Percentiles rank a stretch among this genome's conserved stretches.
Evolutionary conservation across 2,888 invertebrate genomes (phyloP).

Genomic region (Cremastinae sp.): DNA sequence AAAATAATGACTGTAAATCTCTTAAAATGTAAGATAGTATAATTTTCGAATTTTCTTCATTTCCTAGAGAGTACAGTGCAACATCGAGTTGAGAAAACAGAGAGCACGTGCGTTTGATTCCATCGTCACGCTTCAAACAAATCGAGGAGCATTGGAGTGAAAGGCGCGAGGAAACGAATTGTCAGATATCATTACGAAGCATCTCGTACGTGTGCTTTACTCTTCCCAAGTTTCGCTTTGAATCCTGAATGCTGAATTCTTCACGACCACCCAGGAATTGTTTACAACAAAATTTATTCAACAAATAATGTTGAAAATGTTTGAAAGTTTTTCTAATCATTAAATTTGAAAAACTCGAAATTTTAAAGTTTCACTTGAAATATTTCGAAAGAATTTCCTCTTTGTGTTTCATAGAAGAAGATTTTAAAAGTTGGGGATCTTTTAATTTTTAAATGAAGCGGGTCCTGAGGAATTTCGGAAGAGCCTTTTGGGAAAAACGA

Average conservation of each 20-base stretch:
- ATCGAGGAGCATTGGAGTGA: slow-evolving; percentile 47
- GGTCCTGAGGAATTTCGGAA: not conserved
- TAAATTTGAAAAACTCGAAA: too few relatives aligned
- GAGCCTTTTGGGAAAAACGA: slow-evolving; percentile 23
- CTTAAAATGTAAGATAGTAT: too few relatives aligned
- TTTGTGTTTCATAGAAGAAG: slow-evolving; percentile 3
- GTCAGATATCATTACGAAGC: slow-evolving; percentile 45
- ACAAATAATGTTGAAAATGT: too few relatives aligned
- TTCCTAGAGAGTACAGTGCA: too few relatives aligned
- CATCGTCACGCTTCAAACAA: slow-evolving; percentile 36
- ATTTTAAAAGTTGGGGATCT: slow-evolving; percentile 21
- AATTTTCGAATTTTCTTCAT: not conserved
- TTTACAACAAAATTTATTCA: too few relatives aligned
- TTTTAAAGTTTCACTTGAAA: too few relatives aligned
- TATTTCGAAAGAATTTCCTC: too few relatives aligned
- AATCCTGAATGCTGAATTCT: too few relatives aligned
- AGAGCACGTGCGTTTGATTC: slow-evolving; percentile 38
- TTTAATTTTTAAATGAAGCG: slow-evolving; percentile 8
- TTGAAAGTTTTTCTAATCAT: too few relatives aligned
- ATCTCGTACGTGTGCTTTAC: slow-evolving; percentile 29
- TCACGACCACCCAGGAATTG: too few relatives aligned
- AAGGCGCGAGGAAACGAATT: slow-evolving; percentile 58
- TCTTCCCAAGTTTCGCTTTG: slow-evolving; percentile 1
- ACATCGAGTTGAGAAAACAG: not conserved
- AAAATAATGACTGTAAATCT: too few relatives aligned